Evolutionary conservation across 2,113 vertebrate genomes (phyloP).

Genomic region (Dasyornis broadbenti): DNA sequence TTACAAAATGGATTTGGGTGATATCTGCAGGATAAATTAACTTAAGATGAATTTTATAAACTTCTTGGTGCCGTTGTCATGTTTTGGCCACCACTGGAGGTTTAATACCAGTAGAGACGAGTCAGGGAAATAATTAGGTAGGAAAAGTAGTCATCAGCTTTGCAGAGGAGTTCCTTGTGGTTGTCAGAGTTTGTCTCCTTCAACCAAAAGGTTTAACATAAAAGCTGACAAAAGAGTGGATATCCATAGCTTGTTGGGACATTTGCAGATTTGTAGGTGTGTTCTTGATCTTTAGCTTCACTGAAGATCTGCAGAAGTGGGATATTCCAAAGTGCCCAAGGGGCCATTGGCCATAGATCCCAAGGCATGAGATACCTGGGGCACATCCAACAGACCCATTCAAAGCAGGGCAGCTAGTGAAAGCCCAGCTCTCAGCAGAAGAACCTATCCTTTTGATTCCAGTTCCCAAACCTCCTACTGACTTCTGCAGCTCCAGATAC

Average conservation of each 20-base stretch:
- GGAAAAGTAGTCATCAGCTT: background rate
- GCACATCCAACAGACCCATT: background rate
- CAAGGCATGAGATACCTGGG: background rate
- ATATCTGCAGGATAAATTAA: background rate
- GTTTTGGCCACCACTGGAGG: background rate
- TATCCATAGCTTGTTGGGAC: background rate
- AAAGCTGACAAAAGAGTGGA: background rate
- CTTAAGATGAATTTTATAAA: background rate
- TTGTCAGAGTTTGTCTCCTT: background rate
- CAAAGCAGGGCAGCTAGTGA: background rate
- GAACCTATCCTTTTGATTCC: background rate
- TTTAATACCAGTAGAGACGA: background rate
- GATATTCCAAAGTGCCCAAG: background rate
- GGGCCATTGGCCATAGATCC: background rate
- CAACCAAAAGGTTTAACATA: background rate
- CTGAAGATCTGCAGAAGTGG: background rate
- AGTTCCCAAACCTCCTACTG: background rate
- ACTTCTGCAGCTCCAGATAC: background rate
- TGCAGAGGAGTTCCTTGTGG: background rate
- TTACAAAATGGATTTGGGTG: conserved; percentile 11
- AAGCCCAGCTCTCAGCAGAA: background rate
- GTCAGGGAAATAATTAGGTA: background rate
- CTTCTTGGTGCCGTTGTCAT: background rate
- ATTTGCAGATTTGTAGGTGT: background rate
- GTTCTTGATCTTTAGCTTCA: background rate